Evolutionary conservation across 2,888 invertebrate genomes (phyloP), one percentile per base, ranked within the genome.

Genomic region (Xanthia icteritia): DNA sequence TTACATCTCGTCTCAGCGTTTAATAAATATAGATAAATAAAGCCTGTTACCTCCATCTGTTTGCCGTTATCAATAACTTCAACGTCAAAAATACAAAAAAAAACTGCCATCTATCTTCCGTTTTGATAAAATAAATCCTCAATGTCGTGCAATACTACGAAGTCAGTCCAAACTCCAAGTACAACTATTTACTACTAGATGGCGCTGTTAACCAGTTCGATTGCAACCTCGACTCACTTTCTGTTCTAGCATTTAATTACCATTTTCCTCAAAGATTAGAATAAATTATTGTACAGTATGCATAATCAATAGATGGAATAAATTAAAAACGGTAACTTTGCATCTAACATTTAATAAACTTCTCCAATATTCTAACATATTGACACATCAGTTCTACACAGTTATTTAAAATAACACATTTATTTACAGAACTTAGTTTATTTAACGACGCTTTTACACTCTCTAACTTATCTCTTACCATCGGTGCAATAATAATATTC

Each of bases 321-420:
- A 68, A 72, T 63, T 61, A 66, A 81, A 77, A 68, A 71, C 70
- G 54, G 45, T 39, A 61, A 39, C 56, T 58, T 73, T 69, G 42
- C 72, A 80, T 90, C 94, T 96, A 96, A 95, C 94, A 94, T 95
- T 95, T 95, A 95, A 95, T 96, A 95, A 96, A 96, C 79, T 96
- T 95, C 81, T 96, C 95, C 90, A 96, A 93, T 92, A 96, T 95
- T 87, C 89, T 91, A 92, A 95, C 93, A 94, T 96, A 95, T 84
- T 95, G 96, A 94, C 90, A 93, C 96, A 96, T 94, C 78, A 96
- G 94, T 84, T 92, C 92, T 92, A 95, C 87, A 94, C 96, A 96
- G 88, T 96, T 96, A 91, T 90, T 92, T 89, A 96, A 92, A 91
- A 93, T 92, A 86, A 92, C 89, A 94, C 92, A 92, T 85, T 91